A percentile compares a stretch with the other conserved stretches of the same genome.
phyloP scores from a whole-genome alignment of 2,113 vertebrate species.

The Empidonax traillii region DNA sequence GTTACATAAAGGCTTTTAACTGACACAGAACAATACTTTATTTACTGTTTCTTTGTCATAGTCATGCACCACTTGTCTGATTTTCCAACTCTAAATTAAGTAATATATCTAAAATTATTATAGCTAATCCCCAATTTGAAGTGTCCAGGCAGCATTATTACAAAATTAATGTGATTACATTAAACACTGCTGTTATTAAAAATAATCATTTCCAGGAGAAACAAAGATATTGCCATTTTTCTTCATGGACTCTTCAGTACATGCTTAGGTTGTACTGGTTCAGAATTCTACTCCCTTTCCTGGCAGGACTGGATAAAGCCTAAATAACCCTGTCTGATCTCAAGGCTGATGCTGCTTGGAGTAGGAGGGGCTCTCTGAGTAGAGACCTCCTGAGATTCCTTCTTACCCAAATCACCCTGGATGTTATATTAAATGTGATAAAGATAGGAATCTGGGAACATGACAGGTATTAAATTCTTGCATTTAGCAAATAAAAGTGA shows the following conservation, averaged over 20 bases:
- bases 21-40: background rate
- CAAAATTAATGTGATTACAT: background rate
- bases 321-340: background rate
- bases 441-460: background rate
- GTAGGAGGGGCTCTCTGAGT: background rate
- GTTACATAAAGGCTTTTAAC: background rate
- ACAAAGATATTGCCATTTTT: background rate
- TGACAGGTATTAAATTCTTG: background rate
- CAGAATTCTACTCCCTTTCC: background rate
- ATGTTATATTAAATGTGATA: background rate
- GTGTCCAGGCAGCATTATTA: background rate
- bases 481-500: background rate
- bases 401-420: background rate
- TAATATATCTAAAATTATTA: background rate
- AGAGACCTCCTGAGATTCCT: background rate
- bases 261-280: background rate
- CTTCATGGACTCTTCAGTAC: too few species aligned
- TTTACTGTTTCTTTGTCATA: background rate
- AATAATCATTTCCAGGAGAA: background rate
- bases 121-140: background rate
- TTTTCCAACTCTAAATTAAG: background rate
- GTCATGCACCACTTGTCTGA: background rate
- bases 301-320: background rate
- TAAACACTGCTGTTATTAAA: background rate
- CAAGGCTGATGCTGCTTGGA: background rate